Evolutionary conservation across 2,888 invertebrate genomes (phyloP).

Genomic region (Pilophorus perplexus): DNA sequence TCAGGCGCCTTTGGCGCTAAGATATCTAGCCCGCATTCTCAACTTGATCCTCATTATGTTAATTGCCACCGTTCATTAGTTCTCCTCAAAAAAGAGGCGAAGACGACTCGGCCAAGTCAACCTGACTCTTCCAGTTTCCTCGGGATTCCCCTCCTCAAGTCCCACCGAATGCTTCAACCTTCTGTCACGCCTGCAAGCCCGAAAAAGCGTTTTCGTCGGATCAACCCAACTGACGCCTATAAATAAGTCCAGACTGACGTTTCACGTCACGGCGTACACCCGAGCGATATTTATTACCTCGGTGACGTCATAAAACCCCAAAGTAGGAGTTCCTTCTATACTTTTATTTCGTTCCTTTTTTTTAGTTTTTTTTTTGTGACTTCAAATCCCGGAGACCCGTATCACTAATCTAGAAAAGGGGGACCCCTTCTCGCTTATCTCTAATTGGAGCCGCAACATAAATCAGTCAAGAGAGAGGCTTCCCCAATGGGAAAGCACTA

Average conservation of each 20-base stretch:
- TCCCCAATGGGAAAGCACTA: constrained; percentile 39
- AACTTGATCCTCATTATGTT: constrained; percentile 22
- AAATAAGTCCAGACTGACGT: constrained; percentile 34
- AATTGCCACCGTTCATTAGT: constrained; percentile 21
- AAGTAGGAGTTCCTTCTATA: constrained; percentile 27
- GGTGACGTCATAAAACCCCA: constrained; percentile 39
- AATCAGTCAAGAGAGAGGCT: constrained; percentile 39
- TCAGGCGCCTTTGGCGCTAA: too few species aligned
- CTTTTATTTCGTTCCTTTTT: constrained; percentile 7
- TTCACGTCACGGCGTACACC: constrained; percentile 28
- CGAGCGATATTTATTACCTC: constrained; percentile 36
- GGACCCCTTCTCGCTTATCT: constrained; percentile 40
- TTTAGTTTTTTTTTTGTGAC: neutral
- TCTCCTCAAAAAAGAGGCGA: too few species aligned
- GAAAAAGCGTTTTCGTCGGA: constrained; percentile 16
- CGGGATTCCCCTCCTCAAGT: neutral
- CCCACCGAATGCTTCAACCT: neutral
- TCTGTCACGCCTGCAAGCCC: neutral
- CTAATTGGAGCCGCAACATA: constrained; percentile 41
- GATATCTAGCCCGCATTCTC: too few species aligned
- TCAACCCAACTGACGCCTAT: constrained; percentile 32
- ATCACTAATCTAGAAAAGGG: constrained; percentile 40
- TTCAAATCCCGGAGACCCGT: constrained; percentile 34
- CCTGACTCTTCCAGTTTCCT: neutral
- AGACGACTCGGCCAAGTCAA: too few species aligned